A percentile compares a stretch with the other conserved stretches of the same genome.
Evolutionary conservation across 2,888 invertebrate species (phyloP).

Genomic region (Linnaemya tessellans): DNA sequence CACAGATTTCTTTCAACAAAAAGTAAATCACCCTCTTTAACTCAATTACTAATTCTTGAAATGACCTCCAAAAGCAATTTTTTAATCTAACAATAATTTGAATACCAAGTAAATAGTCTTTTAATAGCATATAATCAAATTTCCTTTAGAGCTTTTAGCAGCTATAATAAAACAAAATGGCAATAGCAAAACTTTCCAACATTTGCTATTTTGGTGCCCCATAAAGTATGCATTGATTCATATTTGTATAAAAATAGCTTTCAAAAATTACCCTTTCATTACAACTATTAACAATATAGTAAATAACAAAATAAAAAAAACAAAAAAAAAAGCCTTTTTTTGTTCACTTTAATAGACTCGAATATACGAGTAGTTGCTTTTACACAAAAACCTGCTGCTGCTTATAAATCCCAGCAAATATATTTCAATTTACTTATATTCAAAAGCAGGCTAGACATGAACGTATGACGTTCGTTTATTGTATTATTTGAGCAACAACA

Average conservation of each 20-base stretch:
- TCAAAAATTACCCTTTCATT: conserved; percentile 3
- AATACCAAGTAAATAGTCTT: background rate
- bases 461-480: background rate
- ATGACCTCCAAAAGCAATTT: background rate
- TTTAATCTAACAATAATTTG: background rate
- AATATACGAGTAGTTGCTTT: conserved; percentile 17
- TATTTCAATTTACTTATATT: conserved; percentile 35
- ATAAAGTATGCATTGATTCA: background rate
- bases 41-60: background rate
- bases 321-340: background rate
- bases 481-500: background rate
- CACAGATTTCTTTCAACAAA: background rate
- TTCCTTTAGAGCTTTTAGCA: background rate
- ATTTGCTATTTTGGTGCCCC: conserved; percentile 2
- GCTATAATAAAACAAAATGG: background rate
- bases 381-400: background rate
- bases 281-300: conserved; percentile 17
- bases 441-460: background rate
- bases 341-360: conserved; percentile 29
- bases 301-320: conserved; percentile 29
- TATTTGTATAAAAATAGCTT: background rate
- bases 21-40: background rate
- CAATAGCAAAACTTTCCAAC: background rate
- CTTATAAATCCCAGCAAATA: conserved; percentile 6
- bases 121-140: background rate